phyloP scores from a whole-genome alignment of 2,113 vertebrate species.

The Amazona guildingii region DNA sequence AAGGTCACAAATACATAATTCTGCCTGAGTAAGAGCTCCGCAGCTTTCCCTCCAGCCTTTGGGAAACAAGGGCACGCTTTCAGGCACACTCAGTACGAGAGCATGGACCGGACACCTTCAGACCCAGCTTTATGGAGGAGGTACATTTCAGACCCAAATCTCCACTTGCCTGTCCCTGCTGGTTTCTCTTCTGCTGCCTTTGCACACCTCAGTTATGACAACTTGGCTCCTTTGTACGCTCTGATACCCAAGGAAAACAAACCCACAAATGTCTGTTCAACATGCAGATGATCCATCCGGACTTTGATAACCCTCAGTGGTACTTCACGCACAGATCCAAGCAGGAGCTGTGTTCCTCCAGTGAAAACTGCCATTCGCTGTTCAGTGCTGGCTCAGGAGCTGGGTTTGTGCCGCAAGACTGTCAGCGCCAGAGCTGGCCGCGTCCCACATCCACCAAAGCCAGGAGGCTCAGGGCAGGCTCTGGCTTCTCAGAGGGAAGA shows the following conservation, averaged over 20 bases:
- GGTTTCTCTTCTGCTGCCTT: neutral
- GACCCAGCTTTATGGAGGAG: neutral
- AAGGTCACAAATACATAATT: neutral
- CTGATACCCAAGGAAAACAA: neutral
- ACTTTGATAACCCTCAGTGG: neutral
- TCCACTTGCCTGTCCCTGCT: neutral
- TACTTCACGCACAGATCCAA: neutral
- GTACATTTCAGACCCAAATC: neutral
- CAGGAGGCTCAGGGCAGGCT: neutral
- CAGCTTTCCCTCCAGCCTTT: neutral
- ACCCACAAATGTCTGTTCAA: neutral
- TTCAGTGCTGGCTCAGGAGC: neutral
- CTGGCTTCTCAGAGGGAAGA: neutral
- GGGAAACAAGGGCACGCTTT: neutral
- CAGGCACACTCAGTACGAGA: neutral
- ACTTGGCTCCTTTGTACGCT: neutral
- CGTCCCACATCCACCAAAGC: neutral
- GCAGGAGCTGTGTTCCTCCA: neutral
- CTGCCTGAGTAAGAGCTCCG: neutral
- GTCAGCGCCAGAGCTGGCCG: fast-evolving
- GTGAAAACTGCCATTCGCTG: neutral
- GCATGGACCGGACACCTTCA: neutral
- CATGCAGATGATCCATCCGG: neutral
- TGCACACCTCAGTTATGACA: neutral
- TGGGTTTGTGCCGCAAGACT: neutral